Percentiles rank a stretch among this genome's conserved stretches.
Conservation (phyloP, 2,888 invertebrate species). For the Blastobasis adustella region DNA sequence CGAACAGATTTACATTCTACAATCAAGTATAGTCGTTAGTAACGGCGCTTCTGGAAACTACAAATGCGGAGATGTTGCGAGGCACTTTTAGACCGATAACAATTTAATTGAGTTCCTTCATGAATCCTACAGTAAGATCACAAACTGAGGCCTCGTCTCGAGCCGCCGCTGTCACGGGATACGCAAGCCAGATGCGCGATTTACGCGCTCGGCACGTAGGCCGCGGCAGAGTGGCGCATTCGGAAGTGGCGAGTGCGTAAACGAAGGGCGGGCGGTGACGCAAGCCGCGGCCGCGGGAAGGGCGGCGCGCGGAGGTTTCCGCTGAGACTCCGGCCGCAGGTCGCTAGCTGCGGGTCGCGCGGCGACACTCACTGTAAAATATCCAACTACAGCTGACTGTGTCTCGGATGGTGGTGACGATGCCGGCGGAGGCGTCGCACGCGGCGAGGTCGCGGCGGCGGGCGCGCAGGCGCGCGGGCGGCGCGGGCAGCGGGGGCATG, state of each 20-base stretch:
- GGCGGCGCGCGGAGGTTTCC: constrained; percentile 21
- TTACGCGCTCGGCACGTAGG: constrained; percentile 8
- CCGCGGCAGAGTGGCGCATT: constrained; percentile 15
- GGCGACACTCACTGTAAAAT: constrained; percentile 80
- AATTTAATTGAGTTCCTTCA: no score
- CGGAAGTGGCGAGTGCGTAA: constrained; percentile 23
- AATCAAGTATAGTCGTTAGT: no score
- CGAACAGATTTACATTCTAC: no score
- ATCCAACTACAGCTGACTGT: constrained; percentile 84
- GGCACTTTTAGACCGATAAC: no score
- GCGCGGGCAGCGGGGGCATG: constrained; percentile 66
- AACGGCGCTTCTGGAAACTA: no score
- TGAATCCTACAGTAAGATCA: no score
- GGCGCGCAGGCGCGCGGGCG: constrained; percentile 32
- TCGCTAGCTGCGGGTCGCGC: constrained; percentile 12
- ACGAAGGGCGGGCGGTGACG: constrained; percentile 26
- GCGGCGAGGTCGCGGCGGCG: constrained; percentile 48
- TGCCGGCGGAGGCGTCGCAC: constrained; percentile 74
- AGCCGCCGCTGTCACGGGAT: no score
- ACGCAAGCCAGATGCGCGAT: no score
- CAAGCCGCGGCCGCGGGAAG: constrained; percentile 28
- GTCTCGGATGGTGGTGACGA: constrained; percentile 78
- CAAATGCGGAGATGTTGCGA: no score
- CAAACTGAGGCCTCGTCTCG: no score
- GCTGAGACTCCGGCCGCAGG: constrained; percentile 10